Base-by-base conservation (phyloP, 2,797 vertebrate genomes). In the Channallabes apus region DNA sequence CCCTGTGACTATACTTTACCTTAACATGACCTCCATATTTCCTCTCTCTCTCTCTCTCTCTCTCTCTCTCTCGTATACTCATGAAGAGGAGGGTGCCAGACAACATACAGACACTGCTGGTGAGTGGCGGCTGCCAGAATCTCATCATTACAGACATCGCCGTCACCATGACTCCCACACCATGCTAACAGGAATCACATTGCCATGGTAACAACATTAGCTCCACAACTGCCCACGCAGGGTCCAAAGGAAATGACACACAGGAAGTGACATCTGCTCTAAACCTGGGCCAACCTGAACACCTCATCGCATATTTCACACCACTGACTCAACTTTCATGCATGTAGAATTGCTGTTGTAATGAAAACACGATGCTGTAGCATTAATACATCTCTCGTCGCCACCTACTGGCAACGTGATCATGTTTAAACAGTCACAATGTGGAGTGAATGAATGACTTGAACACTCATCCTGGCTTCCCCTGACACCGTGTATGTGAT, bases 121-220 rank as follows among this genome's bases (percentile, higher is more conserved):
- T 61, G 73, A 73, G 79, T 73, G 86, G 35, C 41, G 54, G 61
- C 65, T 82, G 72, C 27, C 67, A 61, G 56, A 14, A 38, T 38
- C 29, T 24, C 69, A 41, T 89, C 89, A 87, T 72, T 8, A 82
- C 82, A 18, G 29, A 67, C 87, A 88, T 71, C 84, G 87, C 86
- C 58, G 65, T 88, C 80, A 4, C 90, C 82, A 86, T 84, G 83
- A 88, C 87, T 82, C 86, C 87, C 83, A 46, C 86, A 89, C 89
- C 89, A 91, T 92, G 89, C 91, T 89, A 90, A 91, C 92, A 85
- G 87, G 64, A 88, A 86, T 89, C 68, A 85, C 64, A 82, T 88
- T n/a, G 1, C 90, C 87, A 92, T 91, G 91, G 92, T 82, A 91
- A 93, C 90, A 61, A 61, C 80, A 75, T 80, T 83, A 87, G 72